A percentile compares a stretch with the other conserved stretches of the same genome.
Conservation (phyloP, 2,888 invertebrate genomes). For the Platyscelio sp. region DNA sequence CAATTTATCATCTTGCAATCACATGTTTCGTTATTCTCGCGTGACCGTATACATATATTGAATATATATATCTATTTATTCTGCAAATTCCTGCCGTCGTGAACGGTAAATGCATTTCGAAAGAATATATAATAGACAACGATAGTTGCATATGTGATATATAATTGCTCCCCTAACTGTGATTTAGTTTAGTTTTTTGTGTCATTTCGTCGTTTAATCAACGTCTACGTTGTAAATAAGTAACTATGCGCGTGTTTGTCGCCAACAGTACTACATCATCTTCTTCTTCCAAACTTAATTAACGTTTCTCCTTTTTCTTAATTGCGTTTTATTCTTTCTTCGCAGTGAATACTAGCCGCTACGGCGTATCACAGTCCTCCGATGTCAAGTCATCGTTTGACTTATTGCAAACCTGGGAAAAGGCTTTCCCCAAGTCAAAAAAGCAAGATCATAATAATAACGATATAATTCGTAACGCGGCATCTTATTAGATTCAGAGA, state of each 20-base stretch:
- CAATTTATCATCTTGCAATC: too few species aligned
- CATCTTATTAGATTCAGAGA: not conserved
- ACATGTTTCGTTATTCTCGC: conserved; percentile 31
- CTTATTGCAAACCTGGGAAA: conserved; percentile 61
- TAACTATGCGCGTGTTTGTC: conserved; percentile 70
- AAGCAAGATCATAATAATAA: conserved; percentile 13
- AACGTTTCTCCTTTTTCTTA: not conserved
- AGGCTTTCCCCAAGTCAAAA: not conserved
- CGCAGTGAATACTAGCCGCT: conserved; percentile 80
- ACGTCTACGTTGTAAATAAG: conserved; percentile 61
- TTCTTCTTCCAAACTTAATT: conserved; percentile 23
- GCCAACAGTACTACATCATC: conserved; percentile 64
- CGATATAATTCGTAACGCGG: conserved; percentile 16
- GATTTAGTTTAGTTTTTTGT: conserved; percentile 55
- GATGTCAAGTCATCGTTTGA: conserved; percentile 73
- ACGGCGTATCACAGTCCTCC: conserved; percentile 80
- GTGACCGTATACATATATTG: conserved; percentile 26
- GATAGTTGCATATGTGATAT: conserved; percentile 69
- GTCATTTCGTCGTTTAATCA: conserved; percentile 23
- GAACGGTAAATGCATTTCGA: conserved; percentile 74
- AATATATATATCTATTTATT: conserved; percentile 9
- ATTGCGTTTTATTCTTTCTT: conserved; percentile 37
- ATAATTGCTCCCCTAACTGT: conserved; percentile 48
- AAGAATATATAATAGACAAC: conserved; percentile 79
- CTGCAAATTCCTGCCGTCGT: conserved; percentile 51